phyloP scores from a whole-genome alignment of 1,140 invertebrate genomes.

The Amyelois transitella region DNA sequence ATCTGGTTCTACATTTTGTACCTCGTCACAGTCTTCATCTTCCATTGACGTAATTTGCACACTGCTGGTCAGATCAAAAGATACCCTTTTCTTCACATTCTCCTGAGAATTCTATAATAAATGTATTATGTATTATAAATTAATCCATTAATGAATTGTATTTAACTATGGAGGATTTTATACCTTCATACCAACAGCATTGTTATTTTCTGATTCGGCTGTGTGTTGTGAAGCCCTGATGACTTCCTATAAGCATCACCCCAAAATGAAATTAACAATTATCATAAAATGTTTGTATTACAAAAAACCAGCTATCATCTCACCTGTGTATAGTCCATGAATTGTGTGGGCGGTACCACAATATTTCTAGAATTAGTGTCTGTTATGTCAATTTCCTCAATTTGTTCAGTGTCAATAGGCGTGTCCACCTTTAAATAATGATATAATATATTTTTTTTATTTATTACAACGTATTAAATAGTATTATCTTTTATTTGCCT shows the following conservation, averaged over 20 bases:
- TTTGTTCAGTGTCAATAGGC: slow-evolving; percentile 14
- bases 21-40: slow-evolving; percentile 10
- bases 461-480: neutral
- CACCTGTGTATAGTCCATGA: slow-evolving; percentile 38
- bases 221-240: neutral
- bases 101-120: slow-evolving; percentile 22
- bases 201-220: neutral
- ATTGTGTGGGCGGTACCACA: slow-evolving; percentile 44
- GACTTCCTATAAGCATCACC: too few species aligned
- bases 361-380: slow-evolving; percentile 17
- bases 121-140: neutral
- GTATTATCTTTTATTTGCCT: neutral
- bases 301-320: neutral
- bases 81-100: slow-evolving; percentile 28
- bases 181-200: too few species aligned
- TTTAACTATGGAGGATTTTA: too few species aligned
- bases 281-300: slow-evolving; percentile 3
- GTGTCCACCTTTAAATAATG: neutral
- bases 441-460: neutral
- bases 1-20: slow-evolving; percentile 8
- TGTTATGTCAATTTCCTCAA: slow-evolving; percentile 32
- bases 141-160: neutral
- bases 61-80: slow-evolving; percentile 25
- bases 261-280: neutral
- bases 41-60: slow-evolving; percentile 14